Evolutionary conservation across 2,797 vertebrate species (phyloP).

Genomic region (Gila robusta): DNA sequence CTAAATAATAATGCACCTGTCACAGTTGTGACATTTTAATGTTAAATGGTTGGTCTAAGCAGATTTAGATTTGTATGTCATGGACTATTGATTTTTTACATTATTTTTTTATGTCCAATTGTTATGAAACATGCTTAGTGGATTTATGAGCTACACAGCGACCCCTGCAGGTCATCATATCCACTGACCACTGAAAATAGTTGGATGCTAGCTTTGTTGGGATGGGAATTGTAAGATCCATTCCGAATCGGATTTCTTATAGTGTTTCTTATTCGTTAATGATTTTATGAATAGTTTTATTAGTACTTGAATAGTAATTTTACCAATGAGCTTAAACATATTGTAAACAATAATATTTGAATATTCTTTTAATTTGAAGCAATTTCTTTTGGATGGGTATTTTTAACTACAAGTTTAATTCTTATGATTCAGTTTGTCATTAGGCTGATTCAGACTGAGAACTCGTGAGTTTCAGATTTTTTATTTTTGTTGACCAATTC

Average conservation of each 20-base stretch:
- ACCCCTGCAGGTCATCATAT: neutral
- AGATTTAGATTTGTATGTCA: neutral
- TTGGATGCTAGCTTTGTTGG: neutral
- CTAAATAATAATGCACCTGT: neutral
- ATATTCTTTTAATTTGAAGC: neutral
- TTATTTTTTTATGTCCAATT: neutral
- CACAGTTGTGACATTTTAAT: neutral
- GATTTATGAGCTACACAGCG: neutral
- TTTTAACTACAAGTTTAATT: neutral
- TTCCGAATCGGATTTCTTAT: neutral
- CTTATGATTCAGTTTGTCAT: neutral
- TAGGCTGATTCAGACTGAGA: neutral
- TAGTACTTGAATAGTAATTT: neutral
- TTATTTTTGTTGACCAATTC: neutral
- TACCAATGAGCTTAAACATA: neutral
- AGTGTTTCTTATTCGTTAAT: neutral
- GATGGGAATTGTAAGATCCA: neutral
- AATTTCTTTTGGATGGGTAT: neutral
- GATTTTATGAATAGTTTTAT: neutral
- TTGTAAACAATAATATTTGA: neutral
- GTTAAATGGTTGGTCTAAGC: neutral
- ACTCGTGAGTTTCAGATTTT: neutral
- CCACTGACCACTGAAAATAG: neutral
- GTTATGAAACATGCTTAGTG: neutral
- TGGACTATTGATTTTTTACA: neutral